phyloP scores from a whole-genome alignment of 2,888 invertebrate genomes.

The Andricus curvator region DNA sequence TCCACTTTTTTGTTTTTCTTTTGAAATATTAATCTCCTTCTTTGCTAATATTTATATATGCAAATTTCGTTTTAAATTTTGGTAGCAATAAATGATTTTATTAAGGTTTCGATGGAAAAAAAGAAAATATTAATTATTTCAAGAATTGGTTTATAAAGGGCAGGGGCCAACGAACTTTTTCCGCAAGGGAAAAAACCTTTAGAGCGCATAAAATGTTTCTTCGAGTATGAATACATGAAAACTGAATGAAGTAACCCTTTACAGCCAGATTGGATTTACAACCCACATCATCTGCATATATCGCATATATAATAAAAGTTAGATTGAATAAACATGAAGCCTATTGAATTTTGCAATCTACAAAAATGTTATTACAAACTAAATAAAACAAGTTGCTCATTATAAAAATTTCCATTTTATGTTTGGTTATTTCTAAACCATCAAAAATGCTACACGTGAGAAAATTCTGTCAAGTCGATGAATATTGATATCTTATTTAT shows the following conservation, averaged over 20 bases:
- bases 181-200: neutral
- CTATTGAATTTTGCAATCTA: neutral
- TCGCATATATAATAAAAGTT: slow-evolving; percentile 19
- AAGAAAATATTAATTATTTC: no score
- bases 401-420: neutral
- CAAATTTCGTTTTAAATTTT: no score
- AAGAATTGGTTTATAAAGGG: no score
- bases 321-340: slow-evolving; percentile 20
- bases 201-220: slow-evolving; percentile 4
- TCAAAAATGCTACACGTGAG: no score
- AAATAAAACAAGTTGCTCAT: neutral
- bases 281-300: slow-evolving; percentile 22
- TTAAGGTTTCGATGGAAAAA: no score
- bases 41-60: no score
- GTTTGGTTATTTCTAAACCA: neutral
- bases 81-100: no score
- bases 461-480: no score
- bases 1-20: no score
- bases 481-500: no score
- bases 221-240: slow-evolving; percentile 30
- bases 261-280: slow-evolving; percentile 10
- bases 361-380: no score
- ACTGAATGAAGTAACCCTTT: slow-evolving; percentile 28
- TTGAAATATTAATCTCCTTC: no score
- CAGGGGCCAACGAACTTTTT: neutral